Conservation (phyloP, 2,797 vertebrate species). For the Anisognathus igniventris region DNA sequence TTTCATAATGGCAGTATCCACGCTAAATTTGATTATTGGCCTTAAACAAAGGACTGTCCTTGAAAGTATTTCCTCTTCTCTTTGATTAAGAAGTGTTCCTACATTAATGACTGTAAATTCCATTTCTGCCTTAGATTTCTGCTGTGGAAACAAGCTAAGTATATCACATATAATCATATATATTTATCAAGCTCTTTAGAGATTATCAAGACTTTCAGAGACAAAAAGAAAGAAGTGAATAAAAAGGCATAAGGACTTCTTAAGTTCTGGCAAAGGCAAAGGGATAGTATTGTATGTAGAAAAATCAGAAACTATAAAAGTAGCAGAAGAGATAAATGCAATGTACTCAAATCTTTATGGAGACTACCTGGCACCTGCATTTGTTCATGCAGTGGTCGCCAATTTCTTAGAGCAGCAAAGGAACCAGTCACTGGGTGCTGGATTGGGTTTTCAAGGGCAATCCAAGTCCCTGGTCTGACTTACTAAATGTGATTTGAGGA, state of each 20-base stretch:
- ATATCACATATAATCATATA: not conserved
- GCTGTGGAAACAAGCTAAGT: not conserved
- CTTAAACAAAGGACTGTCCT: not conserved
- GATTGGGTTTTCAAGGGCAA: not conserved
- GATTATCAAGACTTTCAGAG: not conserved
- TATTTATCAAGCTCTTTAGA: not conserved
- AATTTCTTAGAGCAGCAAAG: not conserved
- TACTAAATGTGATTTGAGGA: not conserved
- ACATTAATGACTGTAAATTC: not conserved
- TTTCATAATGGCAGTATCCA: not conserved
- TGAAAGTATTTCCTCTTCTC: not conserved
- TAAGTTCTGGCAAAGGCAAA: not conserved
- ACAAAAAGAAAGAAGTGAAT: not conserved
- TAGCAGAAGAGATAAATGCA: not conserved
- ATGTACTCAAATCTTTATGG: not conserved
- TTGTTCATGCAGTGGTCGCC: not conserved
- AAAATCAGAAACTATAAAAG: not conserved
- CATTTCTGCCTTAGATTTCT: not conserved
- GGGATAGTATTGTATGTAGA: not conserved
- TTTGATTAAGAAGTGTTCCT: not conserved
- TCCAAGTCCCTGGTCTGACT: not conserved
- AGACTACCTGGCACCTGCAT: not conserved
- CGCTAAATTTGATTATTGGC: not conserved
- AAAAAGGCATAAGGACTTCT: not conserved
- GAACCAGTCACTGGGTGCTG: not conserved